Conservation (phyloP, 2,113 vertebrate genomes). For the Nannobrachium achirus region DNA sequence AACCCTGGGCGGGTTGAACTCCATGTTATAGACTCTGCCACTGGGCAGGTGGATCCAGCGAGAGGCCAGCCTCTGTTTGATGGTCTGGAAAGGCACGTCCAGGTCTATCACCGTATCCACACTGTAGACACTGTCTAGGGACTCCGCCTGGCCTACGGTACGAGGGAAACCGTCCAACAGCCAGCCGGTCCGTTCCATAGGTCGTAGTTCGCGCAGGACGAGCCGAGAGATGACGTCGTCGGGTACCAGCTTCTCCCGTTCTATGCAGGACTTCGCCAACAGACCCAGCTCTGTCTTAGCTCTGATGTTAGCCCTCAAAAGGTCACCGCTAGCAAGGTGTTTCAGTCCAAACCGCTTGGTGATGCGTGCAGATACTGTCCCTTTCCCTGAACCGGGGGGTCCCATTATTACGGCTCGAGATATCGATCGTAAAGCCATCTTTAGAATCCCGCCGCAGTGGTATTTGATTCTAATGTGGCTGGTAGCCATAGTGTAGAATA, state of each 20-base stretch:
- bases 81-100: conserved; percentile 92
- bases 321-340: conserved; percentile 93
- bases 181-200: conserved; percentile 81
- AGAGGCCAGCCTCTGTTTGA: conserved; percentile 91
- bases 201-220: conserved; percentile 85
- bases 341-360: conserved; percentile 85
- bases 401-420: conserved; percentile 93
- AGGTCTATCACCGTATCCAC: conserved; percentile 92
- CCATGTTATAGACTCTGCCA: conserved; percentile 93
- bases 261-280: conserved; percentile 93
- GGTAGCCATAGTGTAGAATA: too few relatives aligned
- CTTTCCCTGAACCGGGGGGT: conserved; percentile 93
- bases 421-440: conserved; percentile 77
- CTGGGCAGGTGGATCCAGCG: conserved; percentile 94
- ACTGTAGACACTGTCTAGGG: conserved; percentile 81
- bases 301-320: conserved; percentile 89
- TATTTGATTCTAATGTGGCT: too few relatives aligned
- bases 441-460: background rate
- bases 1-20: conserved; percentile 94
- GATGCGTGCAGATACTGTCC: conserved; percentile 89
- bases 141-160: conserved; percentile 90
- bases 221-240: conserved; percentile 93
- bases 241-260: conserved; percentile 89
- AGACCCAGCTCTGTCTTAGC: conserved; percentile 91
- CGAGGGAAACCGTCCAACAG: conserved; percentile 97